Percentiles rank a stretch among this genome's conserved stretches.
Evolutionary conservation across 2,113 vertebrate species (phyloP).

Genomic region (Rhea pennata): DNA sequence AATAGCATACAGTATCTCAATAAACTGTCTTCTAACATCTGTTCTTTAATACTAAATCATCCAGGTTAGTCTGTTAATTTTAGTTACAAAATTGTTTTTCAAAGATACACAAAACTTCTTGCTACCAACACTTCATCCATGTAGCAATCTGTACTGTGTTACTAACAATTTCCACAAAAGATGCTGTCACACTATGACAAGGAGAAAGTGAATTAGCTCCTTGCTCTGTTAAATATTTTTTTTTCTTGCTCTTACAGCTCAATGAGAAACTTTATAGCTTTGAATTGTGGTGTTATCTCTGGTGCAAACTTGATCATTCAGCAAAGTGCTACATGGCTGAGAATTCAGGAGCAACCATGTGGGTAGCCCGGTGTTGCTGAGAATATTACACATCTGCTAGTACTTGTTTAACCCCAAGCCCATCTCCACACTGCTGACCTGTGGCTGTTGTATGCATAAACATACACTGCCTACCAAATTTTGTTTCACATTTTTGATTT

Average conservation of each 20-base stretch:
- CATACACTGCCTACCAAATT: background rate
- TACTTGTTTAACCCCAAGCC: background rate
- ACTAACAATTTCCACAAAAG: background rate
- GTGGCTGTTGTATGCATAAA: background rate
- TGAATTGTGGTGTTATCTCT: background rate
- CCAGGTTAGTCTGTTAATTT: background rate
- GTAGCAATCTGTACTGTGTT: background rate
- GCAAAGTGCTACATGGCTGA: background rate
- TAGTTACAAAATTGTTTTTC: background rate
- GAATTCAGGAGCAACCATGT: background rate
- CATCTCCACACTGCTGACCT: background rate
- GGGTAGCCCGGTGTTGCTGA: background rate
- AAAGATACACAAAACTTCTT: background rate
- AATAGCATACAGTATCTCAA: background rate
- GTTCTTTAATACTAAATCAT: background rate
- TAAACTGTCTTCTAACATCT: background rate
- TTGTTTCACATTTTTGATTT: background rate
- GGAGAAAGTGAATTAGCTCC: background rate
- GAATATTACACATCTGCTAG: background rate
- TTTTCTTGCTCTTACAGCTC: background rate
- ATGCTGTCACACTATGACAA: background rate
- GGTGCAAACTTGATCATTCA: background rate
- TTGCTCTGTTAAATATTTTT: background rate
- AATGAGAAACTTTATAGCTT: fast-evolving
- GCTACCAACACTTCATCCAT: background rate